Conservation (phyloP, 1,140 invertebrate genomes). For the Trinorchestia longiramus region DNA sequence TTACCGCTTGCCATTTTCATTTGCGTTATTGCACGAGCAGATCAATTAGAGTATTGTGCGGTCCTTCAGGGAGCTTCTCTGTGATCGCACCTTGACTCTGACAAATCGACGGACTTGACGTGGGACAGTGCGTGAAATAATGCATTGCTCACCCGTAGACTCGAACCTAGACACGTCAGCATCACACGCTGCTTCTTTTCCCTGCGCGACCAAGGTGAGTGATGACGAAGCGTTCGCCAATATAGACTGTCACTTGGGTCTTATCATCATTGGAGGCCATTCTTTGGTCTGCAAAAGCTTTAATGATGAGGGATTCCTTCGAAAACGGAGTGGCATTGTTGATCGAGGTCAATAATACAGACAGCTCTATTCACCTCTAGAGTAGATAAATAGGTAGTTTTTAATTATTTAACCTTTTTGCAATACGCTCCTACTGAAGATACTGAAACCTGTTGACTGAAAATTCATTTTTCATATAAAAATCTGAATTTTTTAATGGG, state of each 20-base stretch:
- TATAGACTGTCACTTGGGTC: not conserved
- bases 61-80: not conserved
- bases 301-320: not conserved
- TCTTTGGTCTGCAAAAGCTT: not conserved
- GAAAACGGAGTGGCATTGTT: not conserved
- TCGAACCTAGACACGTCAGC: not conserved
- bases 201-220: not conserved
- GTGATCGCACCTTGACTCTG: constrained; percentile 24
- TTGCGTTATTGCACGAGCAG: constrained; percentile 1
- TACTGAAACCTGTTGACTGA: not conserved
- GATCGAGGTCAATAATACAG: not conserved
- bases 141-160: not conserved
- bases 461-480: not conserved
- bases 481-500: not conserved
- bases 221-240: not conserved
- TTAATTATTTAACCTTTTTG: not conserved
- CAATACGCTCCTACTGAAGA: no score
- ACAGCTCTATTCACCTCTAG: not conserved
- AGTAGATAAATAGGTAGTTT: not conserved
- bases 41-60: constrained; percentile 34
- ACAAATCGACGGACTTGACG: constrained; percentile 24
- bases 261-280: constrained; percentile 1
- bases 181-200: not conserved
- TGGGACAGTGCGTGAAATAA: not conserved
- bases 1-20: not conserved